Evolutionary conservation across 2,888 invertebrate species (phyloP), one percentile per base, ranked within the genome.

Genomic region (Patella pellucida): DNA sequence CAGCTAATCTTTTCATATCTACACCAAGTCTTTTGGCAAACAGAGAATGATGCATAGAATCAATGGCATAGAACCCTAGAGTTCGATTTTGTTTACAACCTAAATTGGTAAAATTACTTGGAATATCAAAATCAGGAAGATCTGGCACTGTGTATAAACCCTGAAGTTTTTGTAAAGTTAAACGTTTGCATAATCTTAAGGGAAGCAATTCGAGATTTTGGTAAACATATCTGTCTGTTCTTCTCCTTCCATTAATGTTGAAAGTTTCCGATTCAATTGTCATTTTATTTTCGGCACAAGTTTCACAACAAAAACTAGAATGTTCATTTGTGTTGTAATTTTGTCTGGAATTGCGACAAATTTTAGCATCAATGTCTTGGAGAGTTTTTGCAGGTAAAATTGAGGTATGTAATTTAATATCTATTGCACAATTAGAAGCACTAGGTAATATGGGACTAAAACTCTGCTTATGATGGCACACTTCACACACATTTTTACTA

Each of bases 21-120:
- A 96, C 92, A 2, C 95, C 96, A 7, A 96, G 92, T 41, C 93
- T 93, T 87, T 95, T 94, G 0, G 95, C 95, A 87, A 96, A 95
- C 85, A 95, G 94, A 82, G 93, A 93, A 87, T 95, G 95, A 73
- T 93, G 91, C 1, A 94, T 90, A 82, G 95, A 95, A 88, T 96
- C 96, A 83, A 96, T 93, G 0, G 95, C 95, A 54, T 95, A 91
- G 79, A 95, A 92, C 15, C 92, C 91, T 72, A 95, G 87, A 16
- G 94, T 93, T 82, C 91, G 91, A 87, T 95, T 95, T 4, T 92
- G 92, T 67, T 83, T 79, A 83, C 92, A 92, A 0, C 89, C 89
- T 9, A 91, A 83, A 16, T 92, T 92, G 11, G 80, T 78, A 71
- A 86, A 82, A 73, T 82, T 77, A 23, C 76, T 76, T 15, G 62